Base-by-base conservation (phyloP, 2,888 invertebrate species). In the Epinotia ramella region DNA sequence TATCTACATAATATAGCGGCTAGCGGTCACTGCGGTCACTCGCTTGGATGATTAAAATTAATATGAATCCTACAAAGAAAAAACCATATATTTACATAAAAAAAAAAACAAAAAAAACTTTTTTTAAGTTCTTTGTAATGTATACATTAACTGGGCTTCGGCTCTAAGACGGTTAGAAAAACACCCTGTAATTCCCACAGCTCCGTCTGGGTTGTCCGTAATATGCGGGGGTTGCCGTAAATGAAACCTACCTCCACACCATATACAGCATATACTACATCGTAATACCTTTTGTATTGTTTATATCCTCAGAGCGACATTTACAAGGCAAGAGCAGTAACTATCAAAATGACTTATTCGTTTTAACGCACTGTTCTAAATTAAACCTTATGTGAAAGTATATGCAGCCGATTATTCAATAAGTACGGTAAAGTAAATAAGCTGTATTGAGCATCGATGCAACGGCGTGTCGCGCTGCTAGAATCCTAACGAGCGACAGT, bases 401-500 rank as follows among this genome's bases (percentile, higher is more conserved):
- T 13, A 70, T 53, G 60, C 53, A 24, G 49, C n/a, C 13, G 44
- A 40, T 18, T 57, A 40, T 67, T 18, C 9, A 56, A 57, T 33
- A 33, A 3, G 40, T 13, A 13, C 40, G 4, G 20, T 33, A 24
- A 11, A 59, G 16, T 7, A 68, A 16, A 59, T 68, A 68, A 24
- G 57, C 33, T 68, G 16, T 57, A 63, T 33, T 33, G 46, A 64
- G 85, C 82, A 83, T 82, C 80, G 79, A 81, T 83, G 83, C 81
- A 73, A 78, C 80, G 79, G 79, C 82, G 80, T 79, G 78, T 59
- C 72, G 77, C 84, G 83, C 82, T 82, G 77, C 80, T 82, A 77
- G 88, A 84, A 87, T 88, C 76, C 78, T 82, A 88, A 88, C 81
- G 79, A 83, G 78, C 78, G 73, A 77, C 79, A 78, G 24, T 67